Evolutionary conservation across 2,797 vertebrate genomes (phyloP).

Genomic region (Prunella strophiata): DNA sequence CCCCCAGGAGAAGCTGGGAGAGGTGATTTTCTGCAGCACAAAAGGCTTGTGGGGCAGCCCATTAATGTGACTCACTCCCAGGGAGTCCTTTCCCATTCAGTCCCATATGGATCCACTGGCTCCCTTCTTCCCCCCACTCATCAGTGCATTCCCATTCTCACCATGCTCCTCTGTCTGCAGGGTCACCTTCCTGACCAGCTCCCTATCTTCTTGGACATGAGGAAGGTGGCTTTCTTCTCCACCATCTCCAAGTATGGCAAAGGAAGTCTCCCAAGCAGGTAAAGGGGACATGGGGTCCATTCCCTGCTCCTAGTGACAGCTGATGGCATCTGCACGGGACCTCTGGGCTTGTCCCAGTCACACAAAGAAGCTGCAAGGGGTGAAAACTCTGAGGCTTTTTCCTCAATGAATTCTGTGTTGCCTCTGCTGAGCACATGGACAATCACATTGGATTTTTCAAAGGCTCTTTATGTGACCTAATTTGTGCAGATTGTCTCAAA

Average conservation of each 20-base stretch:
- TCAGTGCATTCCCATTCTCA: not conserved
- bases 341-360: not conserved
- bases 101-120: accelerated
- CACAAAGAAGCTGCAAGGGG: not conserved
- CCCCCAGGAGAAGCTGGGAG: not conserved
- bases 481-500: not conserved
- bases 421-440: not conserved
- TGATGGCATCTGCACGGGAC: not conserved
- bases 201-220: not conserved
- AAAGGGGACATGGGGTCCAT: accelerated
- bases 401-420: accelerated
- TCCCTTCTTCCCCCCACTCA: not conserved
- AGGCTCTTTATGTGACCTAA: not conserved
- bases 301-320: not conserved
- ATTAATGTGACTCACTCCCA: not conserved
- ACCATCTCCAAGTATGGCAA: not conserved
- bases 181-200: not conserved
- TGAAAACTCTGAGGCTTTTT: not conserved
- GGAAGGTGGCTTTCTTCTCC: not conserved
- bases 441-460: not conserved
- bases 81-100: not conserved
- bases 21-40: not conserved
- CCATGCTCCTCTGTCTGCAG: not conserved
- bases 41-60: not conserved
- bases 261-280: not conserved